Base-by-base conservation (phyloP, 2,888 invertebrate species). In the Drosophila pegasa region DNA sequence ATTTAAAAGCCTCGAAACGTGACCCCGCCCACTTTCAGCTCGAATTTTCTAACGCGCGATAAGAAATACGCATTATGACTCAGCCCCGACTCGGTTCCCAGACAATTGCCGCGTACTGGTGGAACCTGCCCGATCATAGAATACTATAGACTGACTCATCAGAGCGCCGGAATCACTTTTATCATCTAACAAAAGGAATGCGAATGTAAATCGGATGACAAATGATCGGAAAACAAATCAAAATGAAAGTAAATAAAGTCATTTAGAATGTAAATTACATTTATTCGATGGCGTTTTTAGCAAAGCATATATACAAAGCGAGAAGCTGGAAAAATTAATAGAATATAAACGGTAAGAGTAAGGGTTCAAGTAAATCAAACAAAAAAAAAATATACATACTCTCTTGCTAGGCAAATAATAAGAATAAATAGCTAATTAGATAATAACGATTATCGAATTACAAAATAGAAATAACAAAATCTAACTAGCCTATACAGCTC, bases 261-360 rank as follows among this genome's bases (percentile, higher is more conserved):
- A 47, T 38, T 63, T 27, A 66, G 47, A 76, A 55, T 33, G 48
- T 62, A 58, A 73, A 64, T 83, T 60, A 69, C 66, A 67, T 83
- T 88, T 83, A 83, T 83, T 83, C 83, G 83, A 87, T 83, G 83
- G 88, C 86, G 60, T 61, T 78, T 75, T 75, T 71, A 71, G 60
- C 75, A 33, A 76, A 64, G 65, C 68, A 40, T 80, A 72, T 77
- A 41, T 80, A 77, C 78, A 78, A 20, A 62, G 52, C 50, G 56
- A 40, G 29, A 60, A 61, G 62, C 51, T 35, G 41, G 25, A 56
- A 48, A 41, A 37, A 33, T 38, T 16, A 43, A 57, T 29, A 50
- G 50, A 20, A 31, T 25, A n/a, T 5, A 14, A 14, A 33, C 8
- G 2, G 14, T 16, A 20, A 20, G 20, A 20, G 47, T 38, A 16